These are phyloP conservation scores for Lanius collurio DNA, from an alignment of 2,113 vertebrate genomes.

Conservation along the genomic window DNA sequence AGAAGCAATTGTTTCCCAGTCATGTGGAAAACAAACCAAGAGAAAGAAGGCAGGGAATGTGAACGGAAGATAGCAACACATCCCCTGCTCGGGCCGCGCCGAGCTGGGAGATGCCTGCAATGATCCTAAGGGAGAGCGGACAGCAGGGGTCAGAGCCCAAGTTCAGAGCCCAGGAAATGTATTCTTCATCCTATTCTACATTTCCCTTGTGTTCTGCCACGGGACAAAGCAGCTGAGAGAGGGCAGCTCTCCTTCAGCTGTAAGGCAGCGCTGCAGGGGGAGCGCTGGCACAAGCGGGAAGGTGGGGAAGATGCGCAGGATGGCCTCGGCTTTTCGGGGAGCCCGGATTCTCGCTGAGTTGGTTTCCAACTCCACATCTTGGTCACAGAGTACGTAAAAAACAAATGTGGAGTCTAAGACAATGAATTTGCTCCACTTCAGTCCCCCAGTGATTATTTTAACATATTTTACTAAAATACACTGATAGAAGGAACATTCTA, in stretches of 20 bases:
- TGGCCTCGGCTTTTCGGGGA: rapidly evolving
- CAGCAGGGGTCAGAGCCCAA: not conserved
- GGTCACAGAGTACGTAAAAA: not conserved
- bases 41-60: conserved; percentile 40
- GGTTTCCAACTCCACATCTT: not conserved
- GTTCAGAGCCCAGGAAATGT: not conserved
- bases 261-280: rapidly evolving
- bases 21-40: conserved; percentile 77
- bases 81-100: not conserved
- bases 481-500: too few species aligned
- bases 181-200: not conserved
- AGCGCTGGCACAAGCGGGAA: rapidly evolving
- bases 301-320: not conserved
- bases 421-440: not conserved
- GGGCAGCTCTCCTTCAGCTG: not conserved
- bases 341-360: not conserved
- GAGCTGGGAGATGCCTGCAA: not conserved
- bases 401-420: not conserved
- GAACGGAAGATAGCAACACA: conserved; percentile 27
- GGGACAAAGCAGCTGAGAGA: not conserved
- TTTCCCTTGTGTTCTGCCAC: not conserved
- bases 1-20: conserved; percentile 74
- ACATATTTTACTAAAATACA: rapidly evolving
- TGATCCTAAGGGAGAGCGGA: rapidly evolving
- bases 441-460: not conserved